phyloP scores from a whole-genome alignment of 2,888 invertebrate species.

The Punctoribates punctum region DNA sequence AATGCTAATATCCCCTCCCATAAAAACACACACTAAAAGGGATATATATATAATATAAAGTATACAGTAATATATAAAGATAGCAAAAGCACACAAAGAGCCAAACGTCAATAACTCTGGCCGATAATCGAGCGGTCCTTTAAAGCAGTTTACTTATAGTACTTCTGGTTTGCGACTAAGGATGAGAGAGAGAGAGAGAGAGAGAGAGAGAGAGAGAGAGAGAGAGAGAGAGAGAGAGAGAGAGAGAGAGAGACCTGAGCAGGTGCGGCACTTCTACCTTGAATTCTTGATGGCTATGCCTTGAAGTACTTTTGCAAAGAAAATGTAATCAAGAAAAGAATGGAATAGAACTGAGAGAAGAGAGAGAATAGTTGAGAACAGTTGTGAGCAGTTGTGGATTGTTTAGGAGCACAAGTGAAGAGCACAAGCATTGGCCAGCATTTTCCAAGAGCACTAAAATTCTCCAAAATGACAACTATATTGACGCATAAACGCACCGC shows the following conservation, averaged over 20 bases:
- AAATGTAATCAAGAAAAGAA: conserved; percentile 38
- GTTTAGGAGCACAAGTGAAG: conserved; percentile 1
- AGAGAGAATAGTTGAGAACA: conserved; percentile 13
- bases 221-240: background rate
- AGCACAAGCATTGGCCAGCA: conserved; percentile 10
- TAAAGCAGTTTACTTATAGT: conserved; percentile 13
- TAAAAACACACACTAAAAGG: conserved; percentile 33
- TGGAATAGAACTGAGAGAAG: background rate
- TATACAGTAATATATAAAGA: conserved; percentile 24
- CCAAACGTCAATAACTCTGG: conserved; percentile 29
- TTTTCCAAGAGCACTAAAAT: background rate
- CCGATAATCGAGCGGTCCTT: conserved; percentile 31
- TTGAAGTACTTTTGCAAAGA: conserved; percentile 27
- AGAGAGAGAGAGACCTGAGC: background rate
- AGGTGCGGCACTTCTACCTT: conserved; percentile 38
- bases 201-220: background rate
- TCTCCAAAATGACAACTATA: conserved; percentile 28
- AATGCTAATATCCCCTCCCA: conserved; percentile 30
- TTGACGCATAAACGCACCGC: conserved; percentile 36
- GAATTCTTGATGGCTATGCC: conserved; percentile 35
- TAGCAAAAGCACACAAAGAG: conserved; percentile 34
- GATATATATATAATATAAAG: conserved; percentile 31
- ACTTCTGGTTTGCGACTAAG: conserved; percentile 23
- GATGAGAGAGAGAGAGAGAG: background rate
- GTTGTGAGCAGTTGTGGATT: background rate